Percentiles rank a stretch among this genome's conserved stretches.
phyloP scores from a whole-genome alignment of 2,113 vertebrate genomes.

The Ameiurus melas region DNA sequence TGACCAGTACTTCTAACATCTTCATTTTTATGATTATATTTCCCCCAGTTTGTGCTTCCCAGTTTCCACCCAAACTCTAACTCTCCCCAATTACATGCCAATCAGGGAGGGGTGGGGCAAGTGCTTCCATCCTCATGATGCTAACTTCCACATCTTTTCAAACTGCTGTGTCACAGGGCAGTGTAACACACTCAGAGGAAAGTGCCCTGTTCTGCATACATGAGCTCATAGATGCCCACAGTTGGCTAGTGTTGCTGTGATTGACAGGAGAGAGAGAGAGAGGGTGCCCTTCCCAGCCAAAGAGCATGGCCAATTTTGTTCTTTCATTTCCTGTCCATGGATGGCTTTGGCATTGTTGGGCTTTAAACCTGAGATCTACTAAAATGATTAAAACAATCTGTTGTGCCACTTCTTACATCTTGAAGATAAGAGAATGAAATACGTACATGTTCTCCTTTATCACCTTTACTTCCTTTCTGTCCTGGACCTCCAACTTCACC shows the following conservation, averaged over 20 bases:
- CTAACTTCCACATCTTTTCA: neutral
- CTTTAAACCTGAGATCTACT: neutral
- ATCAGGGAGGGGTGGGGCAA: neutral
- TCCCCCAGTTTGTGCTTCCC: neutral
- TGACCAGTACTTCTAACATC: neutral
- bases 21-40: neutral
- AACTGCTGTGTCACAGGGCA: neutral
- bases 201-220: neutral
- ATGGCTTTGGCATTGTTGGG: neutral
- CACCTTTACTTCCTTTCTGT: slow-evolving; percentile 80
- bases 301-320: neutral
- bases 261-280: neutral
- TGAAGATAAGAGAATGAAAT: neutral
- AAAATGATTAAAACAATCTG: neutral
- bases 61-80: neutral
- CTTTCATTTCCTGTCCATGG: neutral
- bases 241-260: neutral
- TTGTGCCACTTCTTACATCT: neutral
- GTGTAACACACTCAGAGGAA: neutral
- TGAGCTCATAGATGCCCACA: neutral
- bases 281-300: neutral
- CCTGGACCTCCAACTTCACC: slow-evolving; percentile 75
- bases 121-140: neutral
- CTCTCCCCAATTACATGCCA: neutral
- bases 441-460: slow-evolving; percentile 77